These are phyloP conservation scores for Isoperla grammatica DNA, from an alignment of 2,888 invertebrate genomes.

Conservation along the genomic window DNA sequence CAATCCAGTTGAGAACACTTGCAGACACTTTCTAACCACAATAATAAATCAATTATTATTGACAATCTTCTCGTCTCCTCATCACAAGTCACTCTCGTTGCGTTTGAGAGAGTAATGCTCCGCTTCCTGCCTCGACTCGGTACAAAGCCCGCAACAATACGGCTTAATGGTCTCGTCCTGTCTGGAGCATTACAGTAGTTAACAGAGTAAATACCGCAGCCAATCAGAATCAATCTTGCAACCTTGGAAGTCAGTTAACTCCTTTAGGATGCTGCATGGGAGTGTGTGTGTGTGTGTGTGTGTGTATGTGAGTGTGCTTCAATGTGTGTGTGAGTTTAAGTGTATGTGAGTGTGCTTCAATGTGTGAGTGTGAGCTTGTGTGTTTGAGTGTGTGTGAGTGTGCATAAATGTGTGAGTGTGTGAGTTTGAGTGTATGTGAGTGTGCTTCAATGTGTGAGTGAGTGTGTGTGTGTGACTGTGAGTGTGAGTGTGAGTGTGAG, in stretches of 20 bases:
- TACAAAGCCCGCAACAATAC: not conserved
- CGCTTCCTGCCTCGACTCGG: constrained; percentile 1
- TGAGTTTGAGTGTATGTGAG: too few relatives aligned
- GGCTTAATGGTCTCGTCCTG: constrained; percentile 13
- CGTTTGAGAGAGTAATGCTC: not conserved
- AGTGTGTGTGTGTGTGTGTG: too few relatives aligned
- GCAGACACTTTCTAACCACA: constrained; percentile 1
- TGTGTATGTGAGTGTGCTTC: not conserved
- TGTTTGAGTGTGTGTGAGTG: too few relatives aligned
- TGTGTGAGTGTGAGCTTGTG: too few relatives aligned
- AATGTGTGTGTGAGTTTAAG: not conserved
- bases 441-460: too few relatives aligned
- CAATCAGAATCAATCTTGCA: constrained; percentile 28
- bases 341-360: too few relatives aligned
- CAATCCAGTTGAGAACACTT: constrained; percentile 4
- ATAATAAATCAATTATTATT: constrained; percentile 7
- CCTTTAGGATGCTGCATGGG: not conserved
- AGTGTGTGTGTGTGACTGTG: too few relatives aligned
- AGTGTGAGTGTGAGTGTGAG: too few relatives aligned
- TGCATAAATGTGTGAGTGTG: not conserved
- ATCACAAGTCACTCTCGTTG: too few relatives aligned
- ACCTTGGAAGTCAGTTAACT: constrained; percentile 23
- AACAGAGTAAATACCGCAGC: constrained; percentile 25
- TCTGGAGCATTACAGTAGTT: constrained; percentile 1
- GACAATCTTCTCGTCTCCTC: too few relatives aligned